A percentile compares a stretch with the other conserved stretches of the same genome.
Conservation (phyloP, 1,140 invertebrate genomes). For the Drosophila dunni region DNA sequence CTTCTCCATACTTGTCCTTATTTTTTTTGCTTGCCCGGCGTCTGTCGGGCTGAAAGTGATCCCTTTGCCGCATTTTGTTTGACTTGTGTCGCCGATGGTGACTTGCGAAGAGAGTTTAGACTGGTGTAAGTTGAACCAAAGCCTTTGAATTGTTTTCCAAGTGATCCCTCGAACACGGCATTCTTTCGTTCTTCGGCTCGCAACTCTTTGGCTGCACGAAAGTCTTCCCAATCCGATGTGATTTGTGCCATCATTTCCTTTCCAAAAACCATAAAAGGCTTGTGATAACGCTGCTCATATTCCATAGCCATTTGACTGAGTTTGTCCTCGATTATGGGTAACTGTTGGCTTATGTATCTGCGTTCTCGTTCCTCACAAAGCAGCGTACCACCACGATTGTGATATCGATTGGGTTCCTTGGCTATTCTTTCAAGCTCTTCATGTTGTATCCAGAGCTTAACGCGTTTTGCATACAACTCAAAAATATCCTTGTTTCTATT, state of each 20-base stretch:
- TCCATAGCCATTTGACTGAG: slow-evolving; percentile 11
- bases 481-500: slow-evolving; percentile 8
- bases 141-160: not conserved
- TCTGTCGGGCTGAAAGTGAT: not conserved
- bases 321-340: slow-evolving; percentile 20
- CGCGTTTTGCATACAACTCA: slow-evolving; percentile 18
- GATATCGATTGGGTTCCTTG: slow-evolving; percentile 14
- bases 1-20: not conserved
- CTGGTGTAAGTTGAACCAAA: not conserved
- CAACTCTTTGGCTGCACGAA: slow-evolving; percentile 11
- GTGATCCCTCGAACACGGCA: not conserved
- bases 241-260: slow-evolving; percentile 10
- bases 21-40: not conserved
- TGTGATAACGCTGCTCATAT: not conserved
- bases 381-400: slow-evolving; percentile 31
- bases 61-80: not conserved
- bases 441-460: slow-evolving; percentile 17
- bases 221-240: slow-evolving; percentile 15
- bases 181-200: not conserved
- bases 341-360: slow-evolving; percentile 9
- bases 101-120: not conserved
- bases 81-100: not conserved
- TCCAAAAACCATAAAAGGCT: slow-evolving; percentile 15
- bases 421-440: not conserved
- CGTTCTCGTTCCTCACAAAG: slow-evolving; percentile 36